phyloP scores from a whole-genome alignment of 2,888 invertebrate genomes.

The Ophioninae sp. region DNA sequence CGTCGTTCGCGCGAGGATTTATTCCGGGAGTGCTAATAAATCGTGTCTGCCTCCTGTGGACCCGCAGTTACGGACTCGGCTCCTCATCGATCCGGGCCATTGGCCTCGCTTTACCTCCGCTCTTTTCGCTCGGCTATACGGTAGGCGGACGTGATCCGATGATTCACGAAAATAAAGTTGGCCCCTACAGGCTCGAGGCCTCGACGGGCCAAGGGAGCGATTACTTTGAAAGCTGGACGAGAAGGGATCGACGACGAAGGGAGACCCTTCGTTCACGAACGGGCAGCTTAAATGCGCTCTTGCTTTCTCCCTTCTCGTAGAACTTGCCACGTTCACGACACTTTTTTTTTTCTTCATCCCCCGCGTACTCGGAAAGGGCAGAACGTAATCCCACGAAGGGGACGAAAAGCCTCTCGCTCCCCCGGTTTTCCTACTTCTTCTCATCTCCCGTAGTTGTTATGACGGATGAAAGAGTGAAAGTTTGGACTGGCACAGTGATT shows the following conservation, averaged over 20 bases:
- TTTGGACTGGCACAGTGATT: slow-evolving; percentile 24
- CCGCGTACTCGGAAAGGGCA: slow-evolving; percentile 6
- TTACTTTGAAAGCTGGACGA: slow-evolving; percentile 28
- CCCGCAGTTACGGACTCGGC: slow-evolving; percentile 43
- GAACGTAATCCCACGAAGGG: slow-evolving; percentile 34
- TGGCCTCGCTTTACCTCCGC: slow-evolving; percentile 58
- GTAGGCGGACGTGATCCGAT: slow-evolving; percentile 44
- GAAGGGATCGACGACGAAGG: slow-evolving; percentile 36
- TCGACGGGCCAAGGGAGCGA: slow-evolving; percentile 13
- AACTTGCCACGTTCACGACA: slow-evolving; percentile 18
- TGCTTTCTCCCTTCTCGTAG: background rate
- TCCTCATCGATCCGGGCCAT: slow-evolving; percentile 66
- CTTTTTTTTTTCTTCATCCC: background rate
- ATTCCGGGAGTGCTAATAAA: slow-evolving; percentile 23
- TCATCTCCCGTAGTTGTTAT: slow-evolving; percentile 15
- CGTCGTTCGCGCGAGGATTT: slow-evolving; percentile 17
- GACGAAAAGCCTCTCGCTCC: slow-evolving; percentile 12
- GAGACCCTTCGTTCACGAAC: slow-evolving; percentile 25
- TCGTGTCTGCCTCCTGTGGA: slow-evolving; percentile 31
- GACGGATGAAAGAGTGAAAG: slow-evolving; percentile 1
- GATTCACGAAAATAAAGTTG: slow-evolving; percentile 66
- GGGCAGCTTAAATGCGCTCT: slow-evolving; percentile 25
- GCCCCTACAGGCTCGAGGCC: slow-evolving; percentile 41
- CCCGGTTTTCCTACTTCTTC: slow-evolving; percentile 20
- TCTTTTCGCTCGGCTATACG: slow-evolving; percentile 33